Evolutionary conservation across 2,888 invertebrate species (phyloP), one percentile per base, ranked within the genome.

Genomic region (Frankliniella fusca): DNA sequence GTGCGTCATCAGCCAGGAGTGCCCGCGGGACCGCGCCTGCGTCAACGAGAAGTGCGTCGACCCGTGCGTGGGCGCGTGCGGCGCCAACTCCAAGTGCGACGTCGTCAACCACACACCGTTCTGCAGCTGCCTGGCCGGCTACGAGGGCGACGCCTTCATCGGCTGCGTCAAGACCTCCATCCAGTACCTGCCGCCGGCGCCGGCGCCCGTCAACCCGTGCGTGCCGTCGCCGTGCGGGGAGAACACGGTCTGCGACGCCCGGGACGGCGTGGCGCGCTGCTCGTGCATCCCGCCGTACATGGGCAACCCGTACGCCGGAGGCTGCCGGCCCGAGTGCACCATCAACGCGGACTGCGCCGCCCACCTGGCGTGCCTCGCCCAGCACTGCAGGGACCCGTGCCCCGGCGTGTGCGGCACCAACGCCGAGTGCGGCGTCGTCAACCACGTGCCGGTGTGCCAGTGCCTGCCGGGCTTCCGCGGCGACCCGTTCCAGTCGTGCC

Each of bases 251-350:
- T 97, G 96, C 86, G 91, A 92, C 0, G 92, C 92, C 49, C 89
- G 91, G 3, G 93, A 94, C 85, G 93, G 93, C 27, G 89, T 90
- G 49, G 92, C 93, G 0, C 92, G 93, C 85, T 97, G 97, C 87
- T 90, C 91, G n/a, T 97, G 96, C 86, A 94, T 96, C 86, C 94
- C 95, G 83, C 95, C 95, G 7, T 95, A 95, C 86, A 92, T 94
- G 84, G 96, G 96, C 12, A 95, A 97, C 89, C 95, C 96, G 8
- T 96, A 95, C 86, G 91, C 92, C 23, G 93, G 94, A 27, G 95
- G 95, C 54, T 97, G 96, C 86, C 91, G 94, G 84, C 96, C 96
- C 3, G 96, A 96, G 89, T 96, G 96, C 87, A 92, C 93, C 18
- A 92, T 93, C 84, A 95, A 94, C 87, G 92, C 94, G 0, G 95